Evolutionary conservation across 2,888 invertebrate species (phyloP), one percentile per base, ranked within the genome.

Genomic region (Galeruca laticollis): DNA sequence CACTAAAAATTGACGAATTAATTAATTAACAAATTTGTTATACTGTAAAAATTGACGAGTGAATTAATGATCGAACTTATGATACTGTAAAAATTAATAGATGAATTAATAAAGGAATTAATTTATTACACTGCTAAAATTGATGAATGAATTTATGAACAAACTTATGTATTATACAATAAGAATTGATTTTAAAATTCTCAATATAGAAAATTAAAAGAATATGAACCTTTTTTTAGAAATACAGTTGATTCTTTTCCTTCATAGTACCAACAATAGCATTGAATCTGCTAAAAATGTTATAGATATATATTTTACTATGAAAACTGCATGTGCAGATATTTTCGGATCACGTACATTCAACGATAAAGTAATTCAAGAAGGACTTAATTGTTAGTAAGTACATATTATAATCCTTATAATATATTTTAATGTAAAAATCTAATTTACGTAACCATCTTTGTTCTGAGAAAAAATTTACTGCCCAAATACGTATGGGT

Each of bases 201-300:
- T 35, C 8, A 35, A 35, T 5, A 35, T 10, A 35, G 10, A 35
- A 4, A 8, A 10, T n/a, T n/a, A n/a, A n/a, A n/a, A n/a, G n/a
- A n/a, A n/a, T n/a, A n/a, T n/a, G n/a, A n/a, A n/a, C n/a, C 9
- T 52, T 10, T 57, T 60, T 60, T 49, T 74, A 84, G 85, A 85
- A 71, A 67, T 82, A 13, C 81, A 82, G 67, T 85, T 91, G 10
- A 88, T 91, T 59, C 83, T 92, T 37, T 91, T 91, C 68, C 89
- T 90, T 75, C 91, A 93, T 82, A 91, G 92, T 79, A 92, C 93
- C 83, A 86, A 88, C 68, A 89, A 89, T 76, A 90, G 91, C 74
- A 86, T 91, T 60, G 93, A 92, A 75, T 87, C 89, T n/a, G 87
- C 94, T 0, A 94, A 94, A 82, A 86, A 86, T 60, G 90, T 92